These are phyloP conservation scores for Mormyrops attenuatus DNA, from an alignment of 2,797 vertebrate genomes.

Conservation along the genomic window DNA sequence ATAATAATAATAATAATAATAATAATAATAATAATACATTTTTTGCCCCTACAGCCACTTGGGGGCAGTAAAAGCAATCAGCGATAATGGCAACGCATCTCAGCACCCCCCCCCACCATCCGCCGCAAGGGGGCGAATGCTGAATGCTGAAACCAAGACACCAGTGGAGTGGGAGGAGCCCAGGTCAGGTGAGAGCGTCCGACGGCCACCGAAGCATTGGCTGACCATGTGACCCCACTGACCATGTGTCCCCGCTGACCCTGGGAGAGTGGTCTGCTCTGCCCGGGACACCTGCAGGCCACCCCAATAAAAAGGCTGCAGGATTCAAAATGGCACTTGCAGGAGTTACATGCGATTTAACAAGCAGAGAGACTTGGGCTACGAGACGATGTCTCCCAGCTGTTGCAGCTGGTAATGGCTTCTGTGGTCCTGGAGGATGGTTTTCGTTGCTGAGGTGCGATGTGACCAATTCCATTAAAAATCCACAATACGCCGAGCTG, in stretches of 20 bases:
- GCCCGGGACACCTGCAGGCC: not conserved
- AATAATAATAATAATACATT: not conserved
- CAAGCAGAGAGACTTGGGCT: not conserved
- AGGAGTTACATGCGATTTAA: not conserved
- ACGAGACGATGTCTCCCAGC: not conserved
- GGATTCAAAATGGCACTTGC: not conserved
- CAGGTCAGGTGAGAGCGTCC: not conserved
- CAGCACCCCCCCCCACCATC: not conserved
- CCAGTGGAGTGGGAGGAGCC: not conserved
- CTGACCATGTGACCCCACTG: not conserved
- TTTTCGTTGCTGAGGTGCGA: not conserved
- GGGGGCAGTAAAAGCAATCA: not conserved
- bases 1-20: not conserved
- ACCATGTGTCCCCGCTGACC: not conserved
- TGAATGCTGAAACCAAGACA: not conserved
- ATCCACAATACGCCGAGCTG: not conserved
- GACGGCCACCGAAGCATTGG: not conserved
- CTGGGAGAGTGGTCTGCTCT: not conserved
- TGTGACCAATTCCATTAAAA: not conserved
- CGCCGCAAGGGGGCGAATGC: not conserved
- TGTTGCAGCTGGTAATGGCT: not conserved
- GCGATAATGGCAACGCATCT: not conserved
- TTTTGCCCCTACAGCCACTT: not conserved
- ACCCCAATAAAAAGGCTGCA: not conserved
- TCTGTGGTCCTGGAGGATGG: not conserved